A percentile compares a stretch with the other conserved stretches of the same genome.
phyloP scores from a whole-genome alignment of 2,888 invertebrate species.

The Celastrina argiolus region DNA sequence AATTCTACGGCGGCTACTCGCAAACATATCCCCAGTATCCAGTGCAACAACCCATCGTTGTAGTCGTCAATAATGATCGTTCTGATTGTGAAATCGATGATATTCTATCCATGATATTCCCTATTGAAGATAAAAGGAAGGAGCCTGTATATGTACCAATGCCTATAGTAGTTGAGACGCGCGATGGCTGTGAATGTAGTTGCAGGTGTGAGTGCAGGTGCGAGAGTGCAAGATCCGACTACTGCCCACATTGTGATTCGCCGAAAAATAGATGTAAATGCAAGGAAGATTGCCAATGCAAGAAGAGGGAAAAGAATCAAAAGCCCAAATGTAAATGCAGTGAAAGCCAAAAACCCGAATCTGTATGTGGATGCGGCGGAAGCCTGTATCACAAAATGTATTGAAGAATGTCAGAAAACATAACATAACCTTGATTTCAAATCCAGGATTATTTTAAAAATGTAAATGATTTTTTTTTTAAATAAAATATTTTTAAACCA shows the following conservation, averaged over 20 bases:
- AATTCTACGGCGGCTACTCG: slow-evolving; percentile 3
- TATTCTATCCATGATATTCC: slow-evolving; percentile 24
- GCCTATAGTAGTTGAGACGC: slow-evolving; percentile 24
- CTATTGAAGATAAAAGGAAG: slow-evolving; percentile 24
- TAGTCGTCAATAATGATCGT: slow-evolving; percentile 27
- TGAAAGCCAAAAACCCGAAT: background rate
- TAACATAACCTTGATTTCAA: background rate
- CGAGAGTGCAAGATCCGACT: slow-evolving; percentile 22
- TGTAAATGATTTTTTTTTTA: background rate
- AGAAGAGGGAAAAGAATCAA: slow-evolving; percentile 7
- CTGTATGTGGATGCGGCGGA: background rate
- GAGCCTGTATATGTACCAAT: slow-evolving; percentile 30
- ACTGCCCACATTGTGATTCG: background rate
- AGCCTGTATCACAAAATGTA: slow-evolving; percentile 11
- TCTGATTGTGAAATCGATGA: slow-evolving; percentile 26
- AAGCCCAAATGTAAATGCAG: slow-evolving; percentile 11
- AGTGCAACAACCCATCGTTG: slow-evolving; percentile 29
- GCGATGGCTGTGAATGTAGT: slow-evolving; percentile 11
- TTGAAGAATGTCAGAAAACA: background rate
- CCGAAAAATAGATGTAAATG: slow-evolving; percentile 7
- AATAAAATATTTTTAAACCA: background rate
- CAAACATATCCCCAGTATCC: slow-evolving; percentile 9
- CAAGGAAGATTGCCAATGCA: slow-evolving; percentile 16
- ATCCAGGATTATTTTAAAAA: background rate
- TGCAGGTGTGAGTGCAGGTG: slow-evolving; percentile 26